Base-by-base conservation (phyloP, 2,888 invertebrate species). In the Amaurobius ferox region DNA sequence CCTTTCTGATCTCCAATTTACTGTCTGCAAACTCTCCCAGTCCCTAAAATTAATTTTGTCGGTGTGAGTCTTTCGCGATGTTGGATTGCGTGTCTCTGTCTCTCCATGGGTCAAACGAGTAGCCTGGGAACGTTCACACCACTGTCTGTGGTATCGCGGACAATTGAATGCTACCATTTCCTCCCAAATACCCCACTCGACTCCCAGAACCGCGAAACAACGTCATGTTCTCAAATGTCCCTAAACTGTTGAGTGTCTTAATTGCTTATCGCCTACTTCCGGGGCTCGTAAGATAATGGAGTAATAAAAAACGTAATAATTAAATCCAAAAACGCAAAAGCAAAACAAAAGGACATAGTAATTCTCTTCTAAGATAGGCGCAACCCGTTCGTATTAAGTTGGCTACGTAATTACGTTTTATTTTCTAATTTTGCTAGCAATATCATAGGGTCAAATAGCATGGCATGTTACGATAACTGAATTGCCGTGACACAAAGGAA, bases 221-320 rank as follows among this genome's bases (percentile, higher is more conserved):
- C 78, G 67, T 80, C 80, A 77, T 74, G 64, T 71, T 62, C n/a
- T 29, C 48, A 76, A 73, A 73, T 80, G 44, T 40, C 70, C 62
- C 26, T 55, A 48, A 79, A 66, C 73, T 76, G 76, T 66, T 61
- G 62, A 40, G 35, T 30, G 72, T 72, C 72, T 61, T 85, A 85
- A 85, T 85, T 78, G 72, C 76, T 85, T 72, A 85, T 85, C 83
- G 83, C 77, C 32, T 11, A 85, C 77, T 85, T 85, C 83, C 83
- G 83, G 83, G 77, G 72, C 72, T 70, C 9, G 32, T 55, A 44
- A 61, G 39, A 68, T 62, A 81, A 74, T 76, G 39, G 77, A 77
- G 83, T 55, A 62, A 85, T 85, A 78, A 85, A 85, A 85, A 85
- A 85, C 68, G 55, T 71, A 78, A 85, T 85, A 85, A 85, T 85